Conservation (phyloP, 2,888 invertebrate species). For the Nemurella pictetii region DNA sequence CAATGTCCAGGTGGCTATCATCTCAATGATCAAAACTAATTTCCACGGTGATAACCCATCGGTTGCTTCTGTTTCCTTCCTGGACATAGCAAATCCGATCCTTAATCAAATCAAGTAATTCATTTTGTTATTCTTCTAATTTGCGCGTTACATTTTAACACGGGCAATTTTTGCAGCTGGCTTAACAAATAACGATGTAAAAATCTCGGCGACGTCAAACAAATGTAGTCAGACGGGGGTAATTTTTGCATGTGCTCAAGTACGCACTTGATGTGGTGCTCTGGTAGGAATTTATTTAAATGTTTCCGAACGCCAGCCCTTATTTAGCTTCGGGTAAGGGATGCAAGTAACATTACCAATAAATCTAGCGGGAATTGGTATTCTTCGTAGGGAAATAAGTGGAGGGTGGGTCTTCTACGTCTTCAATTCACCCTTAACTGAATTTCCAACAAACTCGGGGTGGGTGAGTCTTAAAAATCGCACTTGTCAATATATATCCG, state of each 20-base stretch:
- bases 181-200: too few relatives aligned
- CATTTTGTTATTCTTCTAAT: too few relatives aligned
- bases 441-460: conserved; percentile 23
- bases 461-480: conserved; percentile 16
- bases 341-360: conserved; percentile 28
- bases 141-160: too few relatives aligned
- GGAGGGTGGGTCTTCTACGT: conserved; percentile 19
- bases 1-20: too few relatives aligned
- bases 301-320: not conserved
- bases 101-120: too few relatives aligned
- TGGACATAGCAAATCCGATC: too few relatives aligned
- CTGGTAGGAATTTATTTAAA: not conserved
- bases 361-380: conserved; percentile 26
- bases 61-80: too few relatives aligned
- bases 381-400: conserved; percentile 29
- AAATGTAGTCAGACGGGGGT: not conserved
- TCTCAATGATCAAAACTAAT: too few relatives aligned
- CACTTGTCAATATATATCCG: conserved; percentile 6
- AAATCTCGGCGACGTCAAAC: not conserved
- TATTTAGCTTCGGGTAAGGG: conserved; percentile 2
- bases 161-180: too few relatives aligned
- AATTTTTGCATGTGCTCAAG: not conserved
- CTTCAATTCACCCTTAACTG: conserved; percentile 32
- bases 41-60: too few relatives aligned
- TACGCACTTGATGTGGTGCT: not conserved